Conservation (phyloP, 2,797 vertebrate genomes). For the Tinamus major region DNA sequence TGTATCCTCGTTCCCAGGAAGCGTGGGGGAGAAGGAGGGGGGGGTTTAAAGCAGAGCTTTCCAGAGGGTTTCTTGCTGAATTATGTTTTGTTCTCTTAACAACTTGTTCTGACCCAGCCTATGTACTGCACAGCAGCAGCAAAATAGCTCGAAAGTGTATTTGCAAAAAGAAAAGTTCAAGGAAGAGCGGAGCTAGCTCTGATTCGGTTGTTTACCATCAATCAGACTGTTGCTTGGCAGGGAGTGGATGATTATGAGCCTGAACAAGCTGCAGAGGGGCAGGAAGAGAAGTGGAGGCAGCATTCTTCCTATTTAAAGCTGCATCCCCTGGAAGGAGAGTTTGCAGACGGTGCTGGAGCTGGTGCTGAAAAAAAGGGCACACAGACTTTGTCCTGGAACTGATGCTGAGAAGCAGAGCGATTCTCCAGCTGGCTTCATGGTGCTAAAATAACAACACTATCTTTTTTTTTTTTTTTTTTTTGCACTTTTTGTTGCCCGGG, state of each 20-base stretch:
- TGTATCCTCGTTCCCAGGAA: slow-evolving; percentile 15
- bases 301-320: slow-evolving; percentile 98
- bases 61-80: background rate
- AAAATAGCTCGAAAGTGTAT: slow-evolving; percentile 6
- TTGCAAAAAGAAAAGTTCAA: slow-evolving; percentile 62
- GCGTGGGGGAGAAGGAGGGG: background rate
- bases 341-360: slow-evolving; percentile 88
- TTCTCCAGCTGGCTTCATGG: slow-evolving; percentile 79
- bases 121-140: background rate
- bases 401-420: slow-evolving; percentile 85
- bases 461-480: slow-evolving; percentile 37
- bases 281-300: slow-evolving; percentile 93
- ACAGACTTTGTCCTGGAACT: slow-evolving; percentile 83
- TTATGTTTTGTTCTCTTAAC: background rate
- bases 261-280: slow-evolving; percentile 84
- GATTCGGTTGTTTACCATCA: slow-evolving; percentile 87
- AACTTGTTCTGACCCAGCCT: background rate
- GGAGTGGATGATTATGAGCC: slow-evolving; percentile 83
- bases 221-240: slow-evolving; percentile 83
- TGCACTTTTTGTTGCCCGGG: slow-evolving; percentile 51
- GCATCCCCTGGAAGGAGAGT: slow-evolving; percentile 88
- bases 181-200: slow-evolving; percentile 69
- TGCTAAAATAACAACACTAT: slow-evolving; percentile 75
- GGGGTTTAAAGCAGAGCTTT: background rate
- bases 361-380: slow-evolving; percentile 84